Conservation (phyloP, 1,140 invertebrate genomes). For the Lordiphosa collinella region DNA sequence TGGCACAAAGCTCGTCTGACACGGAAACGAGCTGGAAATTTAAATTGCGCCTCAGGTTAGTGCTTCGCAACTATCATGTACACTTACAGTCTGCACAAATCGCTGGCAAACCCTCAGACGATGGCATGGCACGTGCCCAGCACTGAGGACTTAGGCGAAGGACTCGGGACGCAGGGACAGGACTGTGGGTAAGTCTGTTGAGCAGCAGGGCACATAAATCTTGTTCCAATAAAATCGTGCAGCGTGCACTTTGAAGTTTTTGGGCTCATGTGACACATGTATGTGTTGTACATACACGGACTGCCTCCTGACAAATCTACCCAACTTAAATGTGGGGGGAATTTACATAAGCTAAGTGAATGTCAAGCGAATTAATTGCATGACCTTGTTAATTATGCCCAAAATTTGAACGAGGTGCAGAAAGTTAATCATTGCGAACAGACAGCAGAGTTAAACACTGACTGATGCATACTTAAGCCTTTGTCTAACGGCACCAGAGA, state of each 20-base stretch:
- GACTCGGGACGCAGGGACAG: no score
- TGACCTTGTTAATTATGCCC: no score
- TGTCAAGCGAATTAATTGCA: no score
- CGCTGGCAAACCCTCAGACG: conserved; percentile 3
- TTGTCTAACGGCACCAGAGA: no score
- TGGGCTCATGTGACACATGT: conserved; percentile 7
- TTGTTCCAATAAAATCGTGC: conserved; percentile 13
- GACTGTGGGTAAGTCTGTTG: conserved; percentile 2
- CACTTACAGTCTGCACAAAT: conserved; percentile 8
- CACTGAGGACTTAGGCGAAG: neutral
- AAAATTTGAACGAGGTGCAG: no score
- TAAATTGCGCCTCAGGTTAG: conserved; percentile 2
- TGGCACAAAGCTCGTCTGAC: conserved; percentile 10
- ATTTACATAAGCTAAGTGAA: no score
- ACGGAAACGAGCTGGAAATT: conserved; percentile 12
- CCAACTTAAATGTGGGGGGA: no score
- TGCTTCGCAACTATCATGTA: conserved; percentile 5
- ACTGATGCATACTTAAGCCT: no score
- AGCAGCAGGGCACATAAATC: conserved; percentile 7
- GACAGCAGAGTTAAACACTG: no score
- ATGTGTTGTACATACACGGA: neutral
- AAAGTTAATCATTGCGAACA: no score
- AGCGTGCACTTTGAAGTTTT: conserved; percentile 10
- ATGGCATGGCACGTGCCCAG: conserved; percentile 2
- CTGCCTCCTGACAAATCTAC: no score